phyloP scores from a whole-genome alignment of 2,888 invertebrate genomes.

The Chymomyza amoena region DNA sequence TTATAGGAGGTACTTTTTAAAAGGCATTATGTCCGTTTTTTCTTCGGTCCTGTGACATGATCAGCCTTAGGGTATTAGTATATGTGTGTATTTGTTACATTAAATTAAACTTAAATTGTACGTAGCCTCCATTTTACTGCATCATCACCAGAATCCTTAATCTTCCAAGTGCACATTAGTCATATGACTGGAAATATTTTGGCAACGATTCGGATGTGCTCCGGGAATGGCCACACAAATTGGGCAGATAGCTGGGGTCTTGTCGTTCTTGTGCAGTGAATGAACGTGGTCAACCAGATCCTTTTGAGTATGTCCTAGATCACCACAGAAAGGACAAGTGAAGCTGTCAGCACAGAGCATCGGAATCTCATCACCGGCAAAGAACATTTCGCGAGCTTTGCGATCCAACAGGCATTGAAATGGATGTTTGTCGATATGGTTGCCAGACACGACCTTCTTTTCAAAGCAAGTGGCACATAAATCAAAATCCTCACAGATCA shows the following conservation, averaged over 20 bases:
- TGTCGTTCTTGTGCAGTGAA: slow-evolving; percentile 22
- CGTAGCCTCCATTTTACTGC: no score
- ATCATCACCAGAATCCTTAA: neutral
- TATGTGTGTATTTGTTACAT: no score
- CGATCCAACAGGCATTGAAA: slow-evolving; percentile 50
- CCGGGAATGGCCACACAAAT: slow-evolving; percentile 38
- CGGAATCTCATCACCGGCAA: slow-evolving; percentile 42
- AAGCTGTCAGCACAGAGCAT: slow-evolving; percentile 48
- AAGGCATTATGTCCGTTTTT: no score
- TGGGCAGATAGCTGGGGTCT: slow-evolving; percentile 43
- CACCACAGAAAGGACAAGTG: slow-evolving; percentile 48
- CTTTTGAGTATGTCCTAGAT: slow-evolving; percentile 22
- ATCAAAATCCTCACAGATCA: slow-evolving; percentile 45
- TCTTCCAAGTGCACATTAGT: neutral
- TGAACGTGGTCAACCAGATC: slow-evolving; percentile 29
- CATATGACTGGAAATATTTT: slow-evolving; percentile 31
- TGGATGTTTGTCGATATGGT: slow-evolving; percentile 37
- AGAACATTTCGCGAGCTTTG: slow-evolving; percentile 33
- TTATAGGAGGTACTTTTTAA: no score
- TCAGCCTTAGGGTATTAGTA: no score
- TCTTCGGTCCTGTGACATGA: no score
- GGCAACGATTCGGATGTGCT: slow-evolving; percentile 6
- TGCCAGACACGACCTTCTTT: slow-evolving; percentile 17
- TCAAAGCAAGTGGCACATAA: slow-evolving; percentile 42
- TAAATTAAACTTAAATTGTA: no score